A percentile compares a stretch with the other conserved stretches of the same genome.
Evolutionary conservation across 2,888 invertebrate species (phyloP).

Genomic region (Rapana venosa): DNA sequence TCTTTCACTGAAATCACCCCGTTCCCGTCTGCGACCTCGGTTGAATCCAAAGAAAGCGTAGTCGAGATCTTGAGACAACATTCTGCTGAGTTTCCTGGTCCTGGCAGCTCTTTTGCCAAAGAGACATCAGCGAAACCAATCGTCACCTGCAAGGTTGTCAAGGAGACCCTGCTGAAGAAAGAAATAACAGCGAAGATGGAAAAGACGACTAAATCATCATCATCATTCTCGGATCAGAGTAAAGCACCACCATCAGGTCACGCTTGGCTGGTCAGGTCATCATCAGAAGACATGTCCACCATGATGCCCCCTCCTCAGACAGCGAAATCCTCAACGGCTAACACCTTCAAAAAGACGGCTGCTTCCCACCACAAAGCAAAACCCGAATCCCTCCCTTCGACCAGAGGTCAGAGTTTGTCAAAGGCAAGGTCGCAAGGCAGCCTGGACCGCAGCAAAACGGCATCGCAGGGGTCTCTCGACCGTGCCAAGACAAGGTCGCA

Average conservation of each 20-base stretch:
- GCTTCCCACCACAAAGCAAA: not conserved
- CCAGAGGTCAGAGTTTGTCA: not conserved
- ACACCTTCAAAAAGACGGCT: not conserved
- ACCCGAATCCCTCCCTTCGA: not conserved
- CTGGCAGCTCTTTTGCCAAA: not conserved
- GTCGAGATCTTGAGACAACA: not conserved
- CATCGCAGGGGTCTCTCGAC: no score
- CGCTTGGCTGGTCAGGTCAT: not conserved
- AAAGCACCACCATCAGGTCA: not conserved
- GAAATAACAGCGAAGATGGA: not conserved
- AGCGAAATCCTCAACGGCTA: not conserved
- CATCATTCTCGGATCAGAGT: not conserved
- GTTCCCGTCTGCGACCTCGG: not conserved
- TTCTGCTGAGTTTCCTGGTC: not conserved
- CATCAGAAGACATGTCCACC: not conserved
- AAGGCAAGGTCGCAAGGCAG: conserved; percentile 22
- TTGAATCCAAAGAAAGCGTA: not conserved
- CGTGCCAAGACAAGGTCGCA: no score
- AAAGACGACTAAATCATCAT: not conserved
- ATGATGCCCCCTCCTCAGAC: not conserved
- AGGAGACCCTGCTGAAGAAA: not conserved
- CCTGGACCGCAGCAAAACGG: not conserved
- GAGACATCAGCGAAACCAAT: conserved; percentile 5
- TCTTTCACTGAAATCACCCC: not conserved
- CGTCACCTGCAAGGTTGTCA: conserved; percentile 13